These are phyloP conservation scores for Tridacna gigas DNA, from an alignment of 2,888 invertebrate genomes.

Conservation along the genomic window DNA sequence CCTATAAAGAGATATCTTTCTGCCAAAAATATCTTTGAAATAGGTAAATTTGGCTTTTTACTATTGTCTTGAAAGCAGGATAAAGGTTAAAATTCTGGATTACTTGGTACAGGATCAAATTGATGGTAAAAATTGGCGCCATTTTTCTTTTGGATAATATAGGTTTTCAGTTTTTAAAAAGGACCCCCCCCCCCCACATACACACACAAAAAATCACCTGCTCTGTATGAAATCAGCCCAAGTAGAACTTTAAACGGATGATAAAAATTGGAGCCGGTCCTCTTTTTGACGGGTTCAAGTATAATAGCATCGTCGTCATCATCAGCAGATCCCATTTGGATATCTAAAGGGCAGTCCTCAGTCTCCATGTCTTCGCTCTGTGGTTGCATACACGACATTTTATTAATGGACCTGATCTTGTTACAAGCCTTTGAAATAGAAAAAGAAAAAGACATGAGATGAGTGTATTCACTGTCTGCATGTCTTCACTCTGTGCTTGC, in stretches of 20 bases:
- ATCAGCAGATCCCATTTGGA: constrained; percentile 1
- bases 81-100: background rate
- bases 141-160: too few relatives aligned
- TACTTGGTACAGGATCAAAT: too few relatives aligned
- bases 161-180: too few relatives aligned
- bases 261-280: constrained; percentile 62
- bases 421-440: constrained; percentile 22
- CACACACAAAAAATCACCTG: constrained; percentile 65
- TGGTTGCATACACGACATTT: background rate
- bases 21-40: too few relatives aligned
- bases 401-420: constrained; percentile 42
- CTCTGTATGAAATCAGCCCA: constrained; percentile 78
- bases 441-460: too few relatives aligned
- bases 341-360: constrained; percentile 23
- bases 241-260: constrained; percentile 83
- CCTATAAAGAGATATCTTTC: too few relatives aligned
- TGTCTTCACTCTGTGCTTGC: constrained; percentile 23
- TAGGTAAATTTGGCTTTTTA: too few relatives aligned
- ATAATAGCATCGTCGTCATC: background rate
- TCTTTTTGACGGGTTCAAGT: background rate
- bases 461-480: constrained; percentile 59
- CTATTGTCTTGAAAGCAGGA: too few relatives aligned
- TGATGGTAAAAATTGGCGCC: too few relatives aligned
- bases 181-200: too few relatives aligned
- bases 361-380: constrained; percentile 48